phyloP scores from a whole-genome alignment of 2,888 invertebrate genomes.

The Parapristionchus giblindavisi region DNA sequence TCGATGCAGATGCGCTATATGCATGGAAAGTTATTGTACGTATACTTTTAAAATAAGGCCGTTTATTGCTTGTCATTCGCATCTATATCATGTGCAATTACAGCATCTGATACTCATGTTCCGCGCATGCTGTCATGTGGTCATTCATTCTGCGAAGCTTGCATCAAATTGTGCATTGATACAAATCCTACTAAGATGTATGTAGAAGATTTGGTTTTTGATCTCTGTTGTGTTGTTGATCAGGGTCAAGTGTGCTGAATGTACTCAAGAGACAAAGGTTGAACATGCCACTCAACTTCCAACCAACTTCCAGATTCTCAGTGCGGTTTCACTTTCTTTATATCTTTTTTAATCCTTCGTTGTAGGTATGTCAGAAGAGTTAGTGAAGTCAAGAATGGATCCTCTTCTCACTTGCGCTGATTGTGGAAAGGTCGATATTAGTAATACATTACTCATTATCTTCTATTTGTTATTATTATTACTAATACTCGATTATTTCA shows the following conservation, averaged over 20 bases:
- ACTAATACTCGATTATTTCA: background rate
- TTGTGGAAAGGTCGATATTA: conserved; percentile 1
- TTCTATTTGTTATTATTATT: background rate
- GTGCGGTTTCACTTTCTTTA: background rate
- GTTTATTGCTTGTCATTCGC: background rate
- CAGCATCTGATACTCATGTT: background rate
- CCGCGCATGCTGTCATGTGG: conserved; percentile 15
- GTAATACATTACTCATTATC: background rate
- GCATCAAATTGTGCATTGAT: conserved; percentile 5
- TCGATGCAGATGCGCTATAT: conserved; percentile 11
- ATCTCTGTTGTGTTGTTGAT: background rate
- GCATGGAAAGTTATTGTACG: conserved; percentile 5
- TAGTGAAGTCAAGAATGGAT: background rate
- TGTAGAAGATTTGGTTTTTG: background rate
- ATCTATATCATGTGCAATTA: background rate
- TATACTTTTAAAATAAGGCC: background rate
- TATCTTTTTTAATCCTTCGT: background rate
- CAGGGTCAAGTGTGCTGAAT: conserved; percentile 12
- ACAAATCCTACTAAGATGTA: background rate
- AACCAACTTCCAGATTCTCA: background rate
- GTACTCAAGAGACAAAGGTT: background rate
- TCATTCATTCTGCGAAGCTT: conserved; percentile 2
- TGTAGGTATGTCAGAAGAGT: background rate
- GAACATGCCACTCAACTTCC: background rate
- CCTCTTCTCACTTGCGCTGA: background rate